These are phyloP conservation scores for Heliothis subflexa DNA, from an alignment of 1,140 invertebrate species.

Conservation along the genomic window DNA sequence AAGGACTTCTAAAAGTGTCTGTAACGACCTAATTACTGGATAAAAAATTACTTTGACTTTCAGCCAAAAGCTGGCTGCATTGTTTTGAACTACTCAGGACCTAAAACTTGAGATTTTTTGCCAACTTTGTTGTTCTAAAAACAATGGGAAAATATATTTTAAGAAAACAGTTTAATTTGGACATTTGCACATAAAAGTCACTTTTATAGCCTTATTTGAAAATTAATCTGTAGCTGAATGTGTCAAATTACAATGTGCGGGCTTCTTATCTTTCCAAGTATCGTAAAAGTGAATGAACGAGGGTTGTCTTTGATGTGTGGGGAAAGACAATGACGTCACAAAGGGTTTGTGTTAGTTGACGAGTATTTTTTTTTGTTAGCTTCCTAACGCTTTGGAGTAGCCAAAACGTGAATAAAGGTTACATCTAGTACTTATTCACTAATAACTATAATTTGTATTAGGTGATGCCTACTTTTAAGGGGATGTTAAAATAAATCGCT, in stretches of 20 bases:
- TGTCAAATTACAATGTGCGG: conserved; percentile 16
- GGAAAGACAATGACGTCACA: conserved; percentile 3
- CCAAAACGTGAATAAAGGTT: too few relatives aligned
- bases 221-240: neutral
- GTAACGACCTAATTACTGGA: conserved; percentile 38
- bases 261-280: conserved; percentile 11
- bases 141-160: conserved; percentile 12
- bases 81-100: neutral
- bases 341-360: neutral
- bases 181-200: neutral
- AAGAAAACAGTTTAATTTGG: neutral
- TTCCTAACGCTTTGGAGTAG: too few relatives aligned
- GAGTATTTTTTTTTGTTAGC: neutral
- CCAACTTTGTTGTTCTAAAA: conserved; percentile 3
- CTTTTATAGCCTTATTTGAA: conserved; percentile 12
- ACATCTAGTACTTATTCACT: too few relatives aligned
- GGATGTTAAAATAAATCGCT: neutral
- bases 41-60: conserved; percentile 38
- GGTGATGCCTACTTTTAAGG: neutral
- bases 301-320: conserved; percentile 14
- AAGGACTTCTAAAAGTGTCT: conserved; percentile 16
- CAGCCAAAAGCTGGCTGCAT: conserved; percentile 27
- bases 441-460: neutral
- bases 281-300: conserved; percentile 17
- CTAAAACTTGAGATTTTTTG: conserved; percentile 6